Base-by-base conservation (phyloP, 2,797 vertebrate genomes). In the Pachyuromys duprasi region DNA sequence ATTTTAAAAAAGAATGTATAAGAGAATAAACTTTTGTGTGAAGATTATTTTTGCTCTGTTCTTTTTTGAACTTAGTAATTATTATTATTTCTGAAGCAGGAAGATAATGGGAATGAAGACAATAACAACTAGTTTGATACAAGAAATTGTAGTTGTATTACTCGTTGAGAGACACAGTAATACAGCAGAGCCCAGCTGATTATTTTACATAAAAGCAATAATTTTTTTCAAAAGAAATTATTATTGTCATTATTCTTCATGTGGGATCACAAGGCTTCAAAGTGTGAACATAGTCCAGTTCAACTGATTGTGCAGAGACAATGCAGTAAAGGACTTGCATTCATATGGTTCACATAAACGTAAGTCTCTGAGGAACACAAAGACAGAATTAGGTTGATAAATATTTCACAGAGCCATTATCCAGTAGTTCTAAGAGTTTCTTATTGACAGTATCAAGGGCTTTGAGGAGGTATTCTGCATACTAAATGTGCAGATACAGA, bases 381-480 rank as follows among this genome's bases (percentile, higher is more conserved):
- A 94, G 95, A 97, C 96, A 97, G 93, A 78, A 94, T 70, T 95
- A 78, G 92, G 55, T 94, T 97, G 95, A 98, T 98, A 98, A 98
- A 98, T 98, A 98, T 98, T 98, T 98, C 86, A 98, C 95, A 94
- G 81, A 81, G 78, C 86, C 49, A 97, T 98, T 98, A 95, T 72
- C 45, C 55, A 94, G 82, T 80, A 97, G 57, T 95, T 97, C 97
- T 96, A 79, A 97, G 95, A 95, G 86, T 97, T 97, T 97, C 75
- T 95, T 97, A 96, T 94, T 97, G 95, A 97, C 75, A 96, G 70
- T 97, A 96, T 95, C 81, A 98, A 97, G 60, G 62, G 17, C 90
- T 97, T 84, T 84, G 89, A 5, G 91, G 57, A 97, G 53, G 92
- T 93, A 15, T 90, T 97, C 86, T 97, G 93, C 89, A 96, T 97